Base-by-base conservation (phyloP, 2,888 invertebrate species). In the Laothoe populi region DNA sequence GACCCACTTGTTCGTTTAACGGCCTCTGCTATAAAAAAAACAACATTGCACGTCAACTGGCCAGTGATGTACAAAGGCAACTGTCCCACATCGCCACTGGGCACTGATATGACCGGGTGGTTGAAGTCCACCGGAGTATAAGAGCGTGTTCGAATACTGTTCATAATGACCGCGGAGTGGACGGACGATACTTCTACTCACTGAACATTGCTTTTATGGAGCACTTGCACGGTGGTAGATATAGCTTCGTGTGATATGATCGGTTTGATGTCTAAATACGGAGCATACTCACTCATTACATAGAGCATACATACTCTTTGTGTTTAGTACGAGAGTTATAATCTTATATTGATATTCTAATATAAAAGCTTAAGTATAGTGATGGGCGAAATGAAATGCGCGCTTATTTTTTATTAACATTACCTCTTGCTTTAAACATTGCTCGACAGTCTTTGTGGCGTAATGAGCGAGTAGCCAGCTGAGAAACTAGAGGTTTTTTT, bases 71-170 rank as follows among this genome's bases (percentile, higher is more conserved):
- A 23, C 44, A 44, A 45, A 19, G 8, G 45, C 45, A 13, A 23
- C 10, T 10, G 45, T 23, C 1, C 23, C 46, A 46, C 21, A 23
- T 13, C 21, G 45, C 21, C 2, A 11, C 16, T 23, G 46, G 45
- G 11, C 2, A 11, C 16, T 23, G 46, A 13, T 23, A 13, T 24
- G 31, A 1, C 7, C 26, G 49, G 7, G 13, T 7, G 45, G 45
- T 1, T 45, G 23, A 21, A 31, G 26, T 26, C 26, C 31, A 49
- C 26, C 49, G 31, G 49, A 49, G 26, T 26, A 23, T 23, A n/a
- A 45, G 26, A 31, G 31, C 24, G 10, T 49, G 49, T 31, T 31
- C 31, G 38, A 49, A 16, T 49, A 26, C 49, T 26, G 49, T 31
- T 26, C 31, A 16, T 49, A 16, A 49, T 49, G n/a, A 49, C 49